These are phyloP conservation scores for Drosophila triauraria DNA, from an alignment of 1,140 invertebrate genomes.

Conservation along the genomic window DNA sequence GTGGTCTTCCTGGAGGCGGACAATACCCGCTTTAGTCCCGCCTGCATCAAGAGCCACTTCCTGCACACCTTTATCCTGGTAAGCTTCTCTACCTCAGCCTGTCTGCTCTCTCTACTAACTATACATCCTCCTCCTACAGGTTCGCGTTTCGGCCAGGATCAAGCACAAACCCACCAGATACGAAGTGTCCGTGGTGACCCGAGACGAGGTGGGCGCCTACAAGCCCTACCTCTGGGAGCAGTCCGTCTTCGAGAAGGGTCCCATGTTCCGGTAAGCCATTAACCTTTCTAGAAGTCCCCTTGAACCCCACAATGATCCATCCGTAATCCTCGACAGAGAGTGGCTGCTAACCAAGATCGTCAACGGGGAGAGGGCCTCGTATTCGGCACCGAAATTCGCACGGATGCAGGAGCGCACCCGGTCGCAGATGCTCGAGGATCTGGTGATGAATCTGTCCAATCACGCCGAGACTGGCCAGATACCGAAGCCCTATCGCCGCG, in stretches of 20 bases:
- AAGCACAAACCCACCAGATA: slow-evolving; percentile 94
- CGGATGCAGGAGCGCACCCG: slow-evolving; percentile 96
- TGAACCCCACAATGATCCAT: not conserved
- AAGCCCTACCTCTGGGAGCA: slow-evolving; percentile 98
- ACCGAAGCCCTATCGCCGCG: slow-evolving; percentile 95
- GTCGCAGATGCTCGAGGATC: slow-evolving; percentile 96
- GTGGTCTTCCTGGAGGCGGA: slow-evolving; percentile 97
- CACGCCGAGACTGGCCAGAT: slow-evolving; percentile 98
- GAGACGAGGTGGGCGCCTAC: slow-evolving; percentile 98
- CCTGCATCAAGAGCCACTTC: slow-evolving; percentile 97
- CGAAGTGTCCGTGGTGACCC: slow-evolving; percentile 96
- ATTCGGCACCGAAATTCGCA: slow-evolving; percentile 98
- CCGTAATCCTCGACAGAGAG: slow-evolving; percentile 87
- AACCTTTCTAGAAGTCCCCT: too few species aligned
- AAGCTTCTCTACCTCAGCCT: slow-evolving; percentile 28
- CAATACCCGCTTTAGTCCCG: slow-evolving; percentile 95
- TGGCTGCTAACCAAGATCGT: slow-evolving; percentile 99
- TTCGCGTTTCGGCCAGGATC: slow-evolving; percentile 93
- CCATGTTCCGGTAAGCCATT: slow-evolving; percentile 88
- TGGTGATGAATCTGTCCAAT: slow-evolving; percentile 96
- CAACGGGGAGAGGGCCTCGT: slow-evolving; percentile 98
- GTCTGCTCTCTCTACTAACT: not conserved
- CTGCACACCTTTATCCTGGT: slow-evolving; percentile 96
- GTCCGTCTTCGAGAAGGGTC: slow-evolving; percentile 96
- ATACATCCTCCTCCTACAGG: slow-evolving; percentile 80